Evolutionary conservation across 2,888 invertebrate genomes (phyloP).

Genomic region (Exephanes ischioxanthus): DNA sequence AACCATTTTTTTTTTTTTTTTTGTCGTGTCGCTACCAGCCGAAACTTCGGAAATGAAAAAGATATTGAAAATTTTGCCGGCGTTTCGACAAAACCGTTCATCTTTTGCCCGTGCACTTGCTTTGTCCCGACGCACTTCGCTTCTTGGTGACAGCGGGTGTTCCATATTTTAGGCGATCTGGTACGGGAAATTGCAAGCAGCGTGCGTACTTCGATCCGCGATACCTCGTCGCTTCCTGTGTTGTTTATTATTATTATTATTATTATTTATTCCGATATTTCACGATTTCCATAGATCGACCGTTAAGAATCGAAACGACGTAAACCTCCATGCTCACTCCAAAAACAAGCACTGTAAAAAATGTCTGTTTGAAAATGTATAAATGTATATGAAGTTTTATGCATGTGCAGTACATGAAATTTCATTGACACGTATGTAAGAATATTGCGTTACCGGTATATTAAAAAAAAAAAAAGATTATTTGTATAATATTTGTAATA

Average conservation of each 20-base stretch:
- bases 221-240: not conserved
- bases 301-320: too few relatives aligned
- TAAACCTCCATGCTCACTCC: too few relatives aligned
- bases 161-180: conserved; percentile 14
- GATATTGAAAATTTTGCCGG: conserved; percentile 62
- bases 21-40: conserved; percentile 26
- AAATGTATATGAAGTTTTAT: too few relatives aligned
- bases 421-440: too few relatives aligned
- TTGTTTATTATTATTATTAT: not conserved
- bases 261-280: not conserved
- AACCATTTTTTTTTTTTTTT: conserved; percentile 24
- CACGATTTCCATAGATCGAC: too few relatives aligned
- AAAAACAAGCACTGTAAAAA: too few relatives aligned
- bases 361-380: too few relatives aligned
- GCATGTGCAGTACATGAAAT: too few relatives aligned
- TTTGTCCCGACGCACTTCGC: not conserved
- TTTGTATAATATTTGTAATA: too few relatives aligned
- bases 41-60: conserved; percentile 68
- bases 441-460: too few relatives aligned
- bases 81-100: conserved; percentile 10
- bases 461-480: too few relatives aligned
- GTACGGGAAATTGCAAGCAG: conserved; percentile 32
- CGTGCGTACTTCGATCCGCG: not conserved
- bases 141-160: not conserved
- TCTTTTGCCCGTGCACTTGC: not conserved